Base-by-base conservation (phyloP, 2,888 invertebrate species). In the Labia minor region DNA sequence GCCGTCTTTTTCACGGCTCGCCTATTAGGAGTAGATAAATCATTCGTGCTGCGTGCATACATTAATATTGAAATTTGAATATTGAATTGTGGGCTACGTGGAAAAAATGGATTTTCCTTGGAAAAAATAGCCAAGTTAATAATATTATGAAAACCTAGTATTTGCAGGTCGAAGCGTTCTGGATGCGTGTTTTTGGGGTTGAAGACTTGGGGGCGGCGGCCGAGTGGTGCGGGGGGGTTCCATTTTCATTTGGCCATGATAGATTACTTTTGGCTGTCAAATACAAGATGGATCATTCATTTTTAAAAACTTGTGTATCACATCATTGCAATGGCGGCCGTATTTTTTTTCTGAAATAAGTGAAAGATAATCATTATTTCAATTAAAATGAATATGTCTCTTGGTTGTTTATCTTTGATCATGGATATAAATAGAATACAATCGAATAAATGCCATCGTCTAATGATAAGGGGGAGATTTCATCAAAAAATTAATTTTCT, bases 221-320 rank as follows among this genome's bases (percentile, higher is more conserved):
- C 6, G 49, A 14, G 8, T 4, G 49, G 4, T 3, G 26, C 49
- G 6, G 49, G 14, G 49, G 49, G 49, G 49, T 49, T 49, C 66
- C 66, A 63, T 64, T 66, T 66, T 66, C 64, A 64, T 75, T 74
- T 75, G 74, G 76, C 77, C 76, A 78, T 78, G 78, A 78, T 78
- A 75, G 74, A 78, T 78, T 76, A 73, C 75, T 71, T 72, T 77
- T 77, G 76, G 76, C 77, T 76, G 77, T 78, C 77, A 78, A 76
- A 77, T 72, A 75, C 75, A 77, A 78, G 77, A 78, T 78, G 77
- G 78, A 69, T 69, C 61, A 66, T 69, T 66, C 66, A 49, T 49
- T 49, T 49, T 49, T 49, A 49, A 49, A 49, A 49, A 49, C 49
- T 49, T 49, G 49, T 49, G 49, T 49, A 49, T 49, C 49, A 49